Evolutionary conservation across 92 coral and sea anemone genomes (phyloP), one percentile per base, ranked within the genome.

Genomic region (Meandrina meandrites): DNA sequence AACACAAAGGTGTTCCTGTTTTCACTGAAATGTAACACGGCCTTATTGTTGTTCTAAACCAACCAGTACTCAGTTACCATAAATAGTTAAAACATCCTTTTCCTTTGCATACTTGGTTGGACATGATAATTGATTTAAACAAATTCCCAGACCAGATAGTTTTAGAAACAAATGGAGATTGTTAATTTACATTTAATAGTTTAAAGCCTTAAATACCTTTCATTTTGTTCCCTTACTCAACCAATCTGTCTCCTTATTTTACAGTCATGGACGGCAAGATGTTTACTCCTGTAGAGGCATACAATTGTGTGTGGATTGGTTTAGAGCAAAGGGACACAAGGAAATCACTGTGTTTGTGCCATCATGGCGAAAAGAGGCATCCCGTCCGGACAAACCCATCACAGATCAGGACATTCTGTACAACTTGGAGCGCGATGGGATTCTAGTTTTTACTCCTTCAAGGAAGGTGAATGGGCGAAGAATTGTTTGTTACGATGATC

Each of bases 321-420:
- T 97, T 75, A 90, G 90, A 69, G 84, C 88, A 19, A 81, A 94
- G 69, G 99, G 99, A 22, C 99, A 97, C 86, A 95, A 87, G 17
- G 98, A 97, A 73, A 95, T 97, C 35, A 95, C 98, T 1, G 99
- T 97, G n/a, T 97, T 97, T 94, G 98, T 97, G 28, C 99, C 99
- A 22, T 93, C 90, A 19, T 97, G 99, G 99, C 88, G 99, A 0
- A 97, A 97, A 68, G 99, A 97, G 80, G 84, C 92, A 3, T 88
- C 99, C 11, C 91, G 93, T 74, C 90, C 93, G 6, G 99, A 97
- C 79, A 87, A 92, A 30, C 97, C 97, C 1, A 95, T 95, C 56
- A 94, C 89, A 48, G 96, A 97, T 75, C 98, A 95, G 79, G 96
- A 94, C 36, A 88, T 95, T 30, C 85, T 97, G 54, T 79, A 83